A percentile compares a stretch with the other conserved stretches of the same genome.
Evolutionary conservation across 2,888 invertebrate species (phyloP).

Genomic region (Crematogaster levior): DNA sequence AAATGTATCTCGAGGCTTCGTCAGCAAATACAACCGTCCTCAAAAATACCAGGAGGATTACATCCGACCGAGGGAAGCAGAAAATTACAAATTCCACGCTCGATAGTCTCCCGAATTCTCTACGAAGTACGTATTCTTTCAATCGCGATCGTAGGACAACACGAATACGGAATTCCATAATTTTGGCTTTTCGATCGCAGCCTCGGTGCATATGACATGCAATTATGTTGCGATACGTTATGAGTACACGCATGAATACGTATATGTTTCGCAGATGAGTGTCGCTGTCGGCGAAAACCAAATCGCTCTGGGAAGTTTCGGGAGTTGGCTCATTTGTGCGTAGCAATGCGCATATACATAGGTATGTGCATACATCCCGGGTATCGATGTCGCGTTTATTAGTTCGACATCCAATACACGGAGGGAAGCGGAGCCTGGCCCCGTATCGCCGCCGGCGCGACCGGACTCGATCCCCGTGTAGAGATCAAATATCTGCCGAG

Average conservation of each 20-base stretch:
- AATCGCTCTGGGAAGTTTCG: slow-evolving; percentile 60
- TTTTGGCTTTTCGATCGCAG: slow-evolving; percentile 20
- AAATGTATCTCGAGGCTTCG: neutral
- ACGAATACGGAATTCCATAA: slow-evolving; percentile 15
- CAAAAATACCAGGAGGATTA: neutral
- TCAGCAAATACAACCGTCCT: slow-evolving; percentile 3
- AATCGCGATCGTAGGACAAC: neutral
- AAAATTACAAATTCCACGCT: slow-evolving; percentile 26
- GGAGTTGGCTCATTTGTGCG: slow-evolving; percentile 62
- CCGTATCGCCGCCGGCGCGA: slow-evolving; percentile 12
- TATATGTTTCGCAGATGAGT: neutral
- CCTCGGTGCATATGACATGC: neutral
- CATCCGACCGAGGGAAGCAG: neutral
- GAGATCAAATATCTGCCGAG: slow-evolving; percentile 71
- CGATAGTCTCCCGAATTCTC: neutral
- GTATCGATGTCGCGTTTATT: slow-evolving; percentile 65
- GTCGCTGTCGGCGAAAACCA: neutral
- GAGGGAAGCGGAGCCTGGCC: slow-evolving; percentile 13
- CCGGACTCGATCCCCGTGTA: neutral
- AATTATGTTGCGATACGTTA: neutral
- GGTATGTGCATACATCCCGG: slow-evolving; percentile 9
- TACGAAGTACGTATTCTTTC: neutral
- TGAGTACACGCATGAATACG: too few species aligned
- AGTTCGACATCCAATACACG: slow-evolving; percentile 58
- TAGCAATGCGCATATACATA: neutral